Percentiles rank a stretch among this genome's conserved stretches.
phyloP scores from a whole-genome alignment of 2,888 invertebrate species.

The Megalurothrips usitatus region DNA sequence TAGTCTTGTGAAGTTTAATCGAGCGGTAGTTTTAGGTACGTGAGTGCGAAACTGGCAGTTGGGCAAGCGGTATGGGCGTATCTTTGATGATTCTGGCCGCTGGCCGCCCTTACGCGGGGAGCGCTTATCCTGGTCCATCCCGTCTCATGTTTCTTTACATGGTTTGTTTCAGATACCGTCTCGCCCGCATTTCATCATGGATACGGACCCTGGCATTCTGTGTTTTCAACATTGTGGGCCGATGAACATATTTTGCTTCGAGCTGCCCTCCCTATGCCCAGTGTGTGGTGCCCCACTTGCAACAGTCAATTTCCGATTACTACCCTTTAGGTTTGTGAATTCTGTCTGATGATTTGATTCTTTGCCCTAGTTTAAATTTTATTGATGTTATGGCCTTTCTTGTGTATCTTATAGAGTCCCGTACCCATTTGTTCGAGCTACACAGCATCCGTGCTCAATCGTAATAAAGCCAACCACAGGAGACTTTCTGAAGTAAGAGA shows the following conservation, averaged over 20 bases:
- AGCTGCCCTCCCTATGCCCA: conserved; percentile 72
- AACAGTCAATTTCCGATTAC: conserved; percentile 27
- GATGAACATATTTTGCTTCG: conserved; percentile 74
- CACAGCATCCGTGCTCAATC: conserved; percentile 73
- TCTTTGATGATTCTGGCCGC: no score
- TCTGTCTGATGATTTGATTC: not conserved
- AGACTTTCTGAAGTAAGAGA: conserved; percentile 76
- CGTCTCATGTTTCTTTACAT: not conserved
- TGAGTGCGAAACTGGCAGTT: no score
- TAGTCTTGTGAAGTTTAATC: not conserved
- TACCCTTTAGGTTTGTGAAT: conserved; percentile 28
- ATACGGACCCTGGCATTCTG: conserved; percentile 70
- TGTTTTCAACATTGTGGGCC: conserved; percentile 87
- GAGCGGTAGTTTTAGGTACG: not conserved
- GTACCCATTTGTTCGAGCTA: conserved; percentile 79
- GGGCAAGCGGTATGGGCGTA: no score
- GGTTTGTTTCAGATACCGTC: not conserved
- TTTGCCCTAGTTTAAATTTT: conserved; percentile 35
- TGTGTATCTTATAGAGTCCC: conserved; percentile 59
- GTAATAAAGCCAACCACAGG: conserved; percentile 84
- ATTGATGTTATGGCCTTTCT: conserved; percentile 35
- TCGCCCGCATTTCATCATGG: conserved; percentile 37
- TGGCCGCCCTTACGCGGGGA: not conserved
- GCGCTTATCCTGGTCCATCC: not conserved
- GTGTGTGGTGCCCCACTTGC: conserved; percentile 64